Percentiles rank a stretch among this genome's conserved stretches.
Evolutionary conservation across 2,797 vertebrate genomes (phyloP).

Genomic region (Amazona ochrocephala): DNA sequence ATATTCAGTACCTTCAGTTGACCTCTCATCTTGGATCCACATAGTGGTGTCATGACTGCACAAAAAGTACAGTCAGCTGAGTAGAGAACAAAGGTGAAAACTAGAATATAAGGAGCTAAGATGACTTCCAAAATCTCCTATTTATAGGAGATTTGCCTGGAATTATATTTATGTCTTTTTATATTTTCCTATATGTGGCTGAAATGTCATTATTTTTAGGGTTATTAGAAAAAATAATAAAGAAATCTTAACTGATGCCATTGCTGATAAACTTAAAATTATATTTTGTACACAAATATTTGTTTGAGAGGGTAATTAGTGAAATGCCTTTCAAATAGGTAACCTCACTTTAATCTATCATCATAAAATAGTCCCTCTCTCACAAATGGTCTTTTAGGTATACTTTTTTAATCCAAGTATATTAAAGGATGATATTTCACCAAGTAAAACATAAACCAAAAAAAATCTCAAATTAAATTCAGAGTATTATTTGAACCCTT

Average conservation of each 20-base stretch:
- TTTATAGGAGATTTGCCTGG: background rate
- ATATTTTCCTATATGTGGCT: background rate
- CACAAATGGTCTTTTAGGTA: background rate
- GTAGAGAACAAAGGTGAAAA: background rate
- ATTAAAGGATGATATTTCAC: background rate
- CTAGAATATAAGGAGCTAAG: background rate
- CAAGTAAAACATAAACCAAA: background rate
- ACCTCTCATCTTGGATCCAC: background rate
- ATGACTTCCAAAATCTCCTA: background rate
- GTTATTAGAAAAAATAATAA: background rate
- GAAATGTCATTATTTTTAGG: background rate
- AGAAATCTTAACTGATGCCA: background rate
- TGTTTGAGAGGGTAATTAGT: background rate
- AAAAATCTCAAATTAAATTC: background rate
- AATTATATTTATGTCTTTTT: background rate
- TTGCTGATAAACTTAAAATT: background rate
- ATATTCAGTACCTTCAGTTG: background rate
- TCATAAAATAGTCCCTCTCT: background rate
- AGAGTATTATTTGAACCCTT: background rate
- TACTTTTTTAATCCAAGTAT: background rate
- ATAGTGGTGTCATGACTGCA: background rate
- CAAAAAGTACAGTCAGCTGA: background rate
- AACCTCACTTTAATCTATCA: background rate
- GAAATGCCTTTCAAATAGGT: background rate
- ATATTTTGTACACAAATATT: background rate